Evolutionary conservation across 2,797 vertebrate species (phyloP).

Genomic region (Tamandua tetradactyla): DNA sequence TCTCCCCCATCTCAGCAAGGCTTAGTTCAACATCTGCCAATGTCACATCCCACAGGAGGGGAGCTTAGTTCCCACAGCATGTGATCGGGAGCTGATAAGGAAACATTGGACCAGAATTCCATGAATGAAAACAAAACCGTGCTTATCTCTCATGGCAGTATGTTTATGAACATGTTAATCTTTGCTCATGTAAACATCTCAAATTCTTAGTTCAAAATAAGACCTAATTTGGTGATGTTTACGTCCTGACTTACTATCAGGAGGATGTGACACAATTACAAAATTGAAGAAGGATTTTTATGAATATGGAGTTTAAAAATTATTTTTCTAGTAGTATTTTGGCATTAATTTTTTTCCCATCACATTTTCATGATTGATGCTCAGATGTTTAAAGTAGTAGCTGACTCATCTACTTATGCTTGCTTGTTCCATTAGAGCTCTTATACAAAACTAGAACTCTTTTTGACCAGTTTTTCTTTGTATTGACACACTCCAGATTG

Average conservation of each 20-base stretch:
- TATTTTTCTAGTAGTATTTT: not conserved
- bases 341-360: not conserved
- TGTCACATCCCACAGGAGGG: not conserved
- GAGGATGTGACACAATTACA: not conserved
- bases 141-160: constrained; percentile 62
- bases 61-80: not conserved
- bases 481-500: not conserved
- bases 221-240: constrained; percentile 48
- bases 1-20: not conserved
- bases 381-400: not conserved
- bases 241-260: not conserved
- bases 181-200: not conserved
- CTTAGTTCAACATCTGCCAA: not conserved
- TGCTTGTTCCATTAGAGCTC: not conserved
- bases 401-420: no score
- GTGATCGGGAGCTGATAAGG: constrained; percentile 70
- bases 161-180: constrained; percentile 65
- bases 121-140: constrained; percentile 36
- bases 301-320: constrained; percentile 43
- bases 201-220: constrained; percentile 16
- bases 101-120: constrained; percentile 47
- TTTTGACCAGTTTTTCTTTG: not conserved
- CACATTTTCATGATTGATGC: not conserved
- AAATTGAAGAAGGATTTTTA: constrained; percentile 42
- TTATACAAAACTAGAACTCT: not conserved